phyloP scores from a whole-genome alignment of 2,888 invertebrate species.

The Diachrysia chrysitis region DNA sequence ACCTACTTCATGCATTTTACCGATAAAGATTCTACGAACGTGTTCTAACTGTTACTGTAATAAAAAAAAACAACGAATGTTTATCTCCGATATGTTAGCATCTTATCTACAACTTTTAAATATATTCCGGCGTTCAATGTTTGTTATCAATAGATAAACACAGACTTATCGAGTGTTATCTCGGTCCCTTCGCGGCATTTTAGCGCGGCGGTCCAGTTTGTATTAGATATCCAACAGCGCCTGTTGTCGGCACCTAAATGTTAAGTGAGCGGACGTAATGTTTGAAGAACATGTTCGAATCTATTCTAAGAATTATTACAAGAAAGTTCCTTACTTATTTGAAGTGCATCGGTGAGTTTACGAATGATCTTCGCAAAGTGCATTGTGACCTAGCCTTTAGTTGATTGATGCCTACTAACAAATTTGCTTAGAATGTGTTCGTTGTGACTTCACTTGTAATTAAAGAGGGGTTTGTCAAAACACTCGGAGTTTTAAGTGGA shows the following conservation, averaged over 20 bases:
- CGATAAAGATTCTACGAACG: no score
- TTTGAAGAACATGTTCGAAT: conserved; percentile 20
- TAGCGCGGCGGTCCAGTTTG: conserved; percentile 32
- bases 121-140: conserved; percentile 12
- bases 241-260: conserved; percentile 17
- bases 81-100: not conserved
- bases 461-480: not conserved
- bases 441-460: not conserved
- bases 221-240: not conserved
- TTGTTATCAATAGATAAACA: conserved; percentile 44
- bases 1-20: no score
- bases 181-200: conserved; percentile 38
- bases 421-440: not conserved
- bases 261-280: conserved; percentile 3
- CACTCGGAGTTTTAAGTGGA: not conserved
- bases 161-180: conserved; percentile 34
- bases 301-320: conserved; percentile 26
- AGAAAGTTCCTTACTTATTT: conserved; percentile 24
- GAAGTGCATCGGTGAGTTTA: conserved; percentile 40
- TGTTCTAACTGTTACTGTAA: not conserved
- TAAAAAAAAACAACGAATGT: not conserved
- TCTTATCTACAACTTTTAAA: not conserved
- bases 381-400: not conserved
- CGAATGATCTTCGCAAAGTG: not conserved
- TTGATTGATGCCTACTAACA: not conserved